Evolutionary conservation across 2,797 vertebrate genomes (phyloP).

Genomic region (Catamblyrhynchus diadema): DNA sequence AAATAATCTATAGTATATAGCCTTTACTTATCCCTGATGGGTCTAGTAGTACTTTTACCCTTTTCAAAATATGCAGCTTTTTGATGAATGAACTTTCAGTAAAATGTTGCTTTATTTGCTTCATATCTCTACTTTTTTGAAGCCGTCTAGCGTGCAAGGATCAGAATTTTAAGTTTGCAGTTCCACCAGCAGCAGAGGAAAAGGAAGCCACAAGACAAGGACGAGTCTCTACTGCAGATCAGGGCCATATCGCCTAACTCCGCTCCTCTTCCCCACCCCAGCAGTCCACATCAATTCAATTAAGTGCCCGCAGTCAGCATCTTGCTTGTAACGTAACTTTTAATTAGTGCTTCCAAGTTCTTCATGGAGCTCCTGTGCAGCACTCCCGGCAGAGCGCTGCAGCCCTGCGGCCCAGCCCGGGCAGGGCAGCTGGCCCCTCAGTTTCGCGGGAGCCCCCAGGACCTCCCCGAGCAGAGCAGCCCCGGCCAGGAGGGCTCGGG

Average conservation of each 20-base stretch:
- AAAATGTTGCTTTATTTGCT: constrained; percentile 94
- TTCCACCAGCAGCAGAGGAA: constrained; percentile 11
- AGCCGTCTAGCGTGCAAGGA: constrained; percentile 78
- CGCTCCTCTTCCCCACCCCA: not conserved
- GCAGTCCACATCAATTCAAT: not conserved
- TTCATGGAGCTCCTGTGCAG: not conserved
- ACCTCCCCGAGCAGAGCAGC: not conserved
- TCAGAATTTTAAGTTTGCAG: constrained; percentile 70
- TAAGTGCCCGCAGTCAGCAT: not conserved
- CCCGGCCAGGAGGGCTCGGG: not conserved
- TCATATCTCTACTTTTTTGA: constrained; percentile 88
- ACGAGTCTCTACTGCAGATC: not conserved
- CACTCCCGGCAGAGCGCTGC: not conserved
- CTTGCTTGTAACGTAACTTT: not conserved
- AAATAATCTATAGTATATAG: constrained; percentile 99
- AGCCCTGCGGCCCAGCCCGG: not conserved
- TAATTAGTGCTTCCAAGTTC: not conserved
- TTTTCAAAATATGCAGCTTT: constrained; percentile 99
- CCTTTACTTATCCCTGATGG: constrained; percentile 99
- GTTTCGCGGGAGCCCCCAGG: not conserved
- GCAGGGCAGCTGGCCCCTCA: not conserved
- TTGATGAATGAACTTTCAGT: constrained; percentile 99
- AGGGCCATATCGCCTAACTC: not conserved
- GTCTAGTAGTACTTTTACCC: constrained; percentile 97
- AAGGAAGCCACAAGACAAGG: not conserved